A percentile compares a stretch with the other conserved stretches of the same genome.
Conservation (phyloP, 2,888 invertebrate genomes). For the Caenorhabditis sp. region DNA sequence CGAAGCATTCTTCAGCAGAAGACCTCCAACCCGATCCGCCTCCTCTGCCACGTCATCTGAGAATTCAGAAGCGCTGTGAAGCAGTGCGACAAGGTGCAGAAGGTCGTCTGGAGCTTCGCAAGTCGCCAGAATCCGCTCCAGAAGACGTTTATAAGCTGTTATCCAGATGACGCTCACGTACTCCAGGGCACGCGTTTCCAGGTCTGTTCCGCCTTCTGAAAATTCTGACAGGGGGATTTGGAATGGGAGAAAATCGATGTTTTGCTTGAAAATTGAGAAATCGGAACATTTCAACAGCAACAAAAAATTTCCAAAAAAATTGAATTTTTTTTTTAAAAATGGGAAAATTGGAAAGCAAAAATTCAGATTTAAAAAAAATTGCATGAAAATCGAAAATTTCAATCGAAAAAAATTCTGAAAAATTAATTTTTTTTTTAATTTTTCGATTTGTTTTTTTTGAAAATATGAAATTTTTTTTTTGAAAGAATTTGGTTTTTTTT, state of each 20-base stretch:
- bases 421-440: too few relatives aligned
- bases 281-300: too few relatives aligned
- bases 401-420: too few relatives aligned
- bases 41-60: not conserved
- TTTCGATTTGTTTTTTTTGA: not conserved
- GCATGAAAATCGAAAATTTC: too few relatives aligned
- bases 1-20: not conserved
- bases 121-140: not conserved
- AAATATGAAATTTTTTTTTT: too few relatives aligned
- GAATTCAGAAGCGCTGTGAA: conserved; percentile 23
- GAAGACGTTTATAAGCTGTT: not conserved
- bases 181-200: conserved; percentile 38
- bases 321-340: not conserved
- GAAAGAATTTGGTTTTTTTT: too few relatives aligned
- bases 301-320: not conserved
- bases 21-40: not conserved
- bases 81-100: conserved; percentile 20
- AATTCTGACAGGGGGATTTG: too few relatives aligned
- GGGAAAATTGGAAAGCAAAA: too few relatives aligned
- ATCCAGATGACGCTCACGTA: conserved; percentile 38
- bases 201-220: conserved; percentile 43
- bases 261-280: too few relatives aligned
- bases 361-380: too few relatives aligned
- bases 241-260: too few relatives aligned
- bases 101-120: not conserved